Conservation (phyloP, 2,797 vertebrate species). For the Sebastes nivosus region DNA sequence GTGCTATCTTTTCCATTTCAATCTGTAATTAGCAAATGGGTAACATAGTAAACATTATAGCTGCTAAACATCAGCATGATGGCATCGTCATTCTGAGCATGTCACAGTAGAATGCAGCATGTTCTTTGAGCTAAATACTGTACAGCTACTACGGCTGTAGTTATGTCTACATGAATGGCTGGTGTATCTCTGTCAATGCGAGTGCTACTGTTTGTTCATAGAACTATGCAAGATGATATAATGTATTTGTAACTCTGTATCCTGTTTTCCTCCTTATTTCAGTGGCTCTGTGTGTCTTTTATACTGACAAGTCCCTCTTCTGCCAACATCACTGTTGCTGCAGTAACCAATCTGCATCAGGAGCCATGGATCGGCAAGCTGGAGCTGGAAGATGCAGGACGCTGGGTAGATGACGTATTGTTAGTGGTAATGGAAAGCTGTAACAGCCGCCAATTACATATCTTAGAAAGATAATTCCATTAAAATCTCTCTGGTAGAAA, state of each 20-base stretch:
- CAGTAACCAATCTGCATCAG: conserved; percentile 68
- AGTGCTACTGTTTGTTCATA: too few relatives aligned
- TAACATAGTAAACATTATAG: too few relatives aligned
- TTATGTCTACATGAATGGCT: too few relatives aligned
- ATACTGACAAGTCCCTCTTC: conserved; percentile 71
- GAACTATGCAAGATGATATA: neutral
- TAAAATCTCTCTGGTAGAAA: neutral
- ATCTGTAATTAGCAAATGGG: too few relatives aligned
- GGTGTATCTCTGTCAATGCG: too few relatives aligned
- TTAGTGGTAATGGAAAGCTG: conserved; percentile 30
- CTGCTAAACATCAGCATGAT: too few relatives aligned
- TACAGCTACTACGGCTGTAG: too few relatives aligned
- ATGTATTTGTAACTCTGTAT: too few relatives aligned
- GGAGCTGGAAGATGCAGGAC: conserved; percentile 64
- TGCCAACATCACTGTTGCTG: conserved; percentile 69
- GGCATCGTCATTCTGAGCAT: too few relatives aligned
- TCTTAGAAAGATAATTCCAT: neutral
- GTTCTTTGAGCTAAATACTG: too few relatives aligned
- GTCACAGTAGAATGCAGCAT: too few relatives aligned
- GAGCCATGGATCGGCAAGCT: conserved; percentile 79
- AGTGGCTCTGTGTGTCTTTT: conserved; percentile 81
- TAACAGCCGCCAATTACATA: neutral
- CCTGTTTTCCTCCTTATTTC: neutral
- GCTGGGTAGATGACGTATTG: conserved; percentile 77
- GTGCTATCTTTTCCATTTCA: too few relatives aligned